phyloP scores from a whole-genome alignment of 53 echinoderm and acorn worm species.

The Pentamera pediparva region DNA sequence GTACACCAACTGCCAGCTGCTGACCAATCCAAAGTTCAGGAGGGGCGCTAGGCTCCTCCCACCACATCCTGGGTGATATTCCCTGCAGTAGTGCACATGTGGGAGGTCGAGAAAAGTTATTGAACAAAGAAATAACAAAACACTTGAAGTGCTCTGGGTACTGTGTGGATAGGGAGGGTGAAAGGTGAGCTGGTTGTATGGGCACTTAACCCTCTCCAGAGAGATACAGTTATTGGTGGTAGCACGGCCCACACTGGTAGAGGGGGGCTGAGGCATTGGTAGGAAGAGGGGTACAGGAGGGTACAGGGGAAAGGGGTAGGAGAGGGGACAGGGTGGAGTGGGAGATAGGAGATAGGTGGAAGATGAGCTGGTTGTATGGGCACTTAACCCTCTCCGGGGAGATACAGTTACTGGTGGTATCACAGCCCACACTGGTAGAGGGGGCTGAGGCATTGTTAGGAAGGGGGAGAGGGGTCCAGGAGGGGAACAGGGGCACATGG shows the following conservation, averaged over 20 bases:
- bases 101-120: constrained; percentile 25
- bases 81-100: constrained; percentile 3
- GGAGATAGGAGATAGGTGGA: too few relatives aligned
- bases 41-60: not conserved
- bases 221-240: constrained; percentile 10
- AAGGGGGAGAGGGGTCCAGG: too few relatives aligned
- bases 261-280: too few relatives aligned
- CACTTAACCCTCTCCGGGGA: not conserved
- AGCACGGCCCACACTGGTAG: not conserved
- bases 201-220: constrained; percentile 26
- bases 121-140: constrained; percentile 25
- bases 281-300: too few relatives aligned
- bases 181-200: constrained; percentile 1
- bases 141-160: constrained; percentile 13
- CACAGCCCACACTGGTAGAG: too few relatives aligned
- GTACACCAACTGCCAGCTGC: not conserved
- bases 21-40: constrained; percentile 26
- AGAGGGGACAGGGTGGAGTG: too few relatives aligned
- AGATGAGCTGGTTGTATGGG: too few relatives aligned
- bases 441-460: too few relatives aligned
- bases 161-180: not conserved
- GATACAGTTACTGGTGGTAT: not conserved
- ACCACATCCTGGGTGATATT: constrained; percentile 7
- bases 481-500: too few relatives aligned
- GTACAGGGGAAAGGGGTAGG: too few relatives aligned